phyloP scores from a whole-genome alignment of 2,888 invertebrate genomes.

The Agrypnus murinus region DNA sequence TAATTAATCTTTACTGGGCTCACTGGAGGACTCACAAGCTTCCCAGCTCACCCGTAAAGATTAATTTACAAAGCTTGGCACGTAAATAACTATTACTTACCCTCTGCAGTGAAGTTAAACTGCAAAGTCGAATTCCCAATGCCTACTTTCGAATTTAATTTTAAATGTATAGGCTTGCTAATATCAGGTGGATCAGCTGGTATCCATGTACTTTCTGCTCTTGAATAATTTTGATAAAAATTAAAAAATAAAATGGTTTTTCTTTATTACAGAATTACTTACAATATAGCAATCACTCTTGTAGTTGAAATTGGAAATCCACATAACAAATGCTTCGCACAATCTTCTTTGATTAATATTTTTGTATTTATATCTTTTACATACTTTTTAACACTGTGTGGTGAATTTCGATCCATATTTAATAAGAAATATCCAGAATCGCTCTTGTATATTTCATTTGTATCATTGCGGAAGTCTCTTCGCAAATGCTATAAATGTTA shows the following conservation, averaged over 20 bases:
- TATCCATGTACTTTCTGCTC: constrained; percentile 65
- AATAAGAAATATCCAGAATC: constrained; percentile 66
- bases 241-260: neutral
- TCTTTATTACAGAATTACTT: constrained; percentile 51
- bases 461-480: constrained; percentile 62
- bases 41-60: no score
- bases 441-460: constrained; percentile 59
- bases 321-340: constrained; percentile 63
- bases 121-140: constrained; percentile 66
- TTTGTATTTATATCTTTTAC: constrained; percentile 60
- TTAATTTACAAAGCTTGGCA: no score
- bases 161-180: constrained; percentile 59
- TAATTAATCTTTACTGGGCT: no score
- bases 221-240: constrained; percentile 49
- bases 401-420: constrained; percentile 68
- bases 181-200: constrained; percentile 64
- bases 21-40: no score
- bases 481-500: constrained; percentile 62
- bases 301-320: constrained; percentile 64
- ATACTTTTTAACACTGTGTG: constrained; percentile 59
- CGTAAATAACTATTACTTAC: no score
- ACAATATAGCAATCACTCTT: constrained; percentile 63
- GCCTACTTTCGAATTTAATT: constrained; percentile 62
- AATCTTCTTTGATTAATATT: constrained; percentile 60
- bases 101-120: constrained; percentile 72